Conservation (phyloP, 2,888 invertebrate genomes). For the Pandemis heparana region DNA sequence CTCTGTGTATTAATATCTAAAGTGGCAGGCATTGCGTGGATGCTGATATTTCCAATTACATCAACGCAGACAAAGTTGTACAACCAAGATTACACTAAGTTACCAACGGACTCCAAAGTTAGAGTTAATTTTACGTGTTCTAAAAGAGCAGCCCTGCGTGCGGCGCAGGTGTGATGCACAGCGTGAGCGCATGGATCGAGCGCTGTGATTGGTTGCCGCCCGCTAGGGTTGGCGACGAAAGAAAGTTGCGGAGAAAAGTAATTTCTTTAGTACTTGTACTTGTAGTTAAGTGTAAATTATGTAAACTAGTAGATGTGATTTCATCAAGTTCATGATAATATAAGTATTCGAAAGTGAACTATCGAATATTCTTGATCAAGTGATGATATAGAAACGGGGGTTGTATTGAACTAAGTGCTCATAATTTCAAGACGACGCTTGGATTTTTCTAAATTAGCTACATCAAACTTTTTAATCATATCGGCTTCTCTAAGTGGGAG, state of each 20-base stretch:
- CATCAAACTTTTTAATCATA: too few relatives aligned
- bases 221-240: slow-evolving; percentile 27
- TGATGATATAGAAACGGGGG: too few relatives aligned
- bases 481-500: too few relatives aligned
- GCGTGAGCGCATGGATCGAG: slow-evolving; percentile 4
- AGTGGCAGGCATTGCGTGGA: too few relatives aligned
- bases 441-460: too few relatives aligned
- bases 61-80: not conserved
- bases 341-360: too few relatives aligned
- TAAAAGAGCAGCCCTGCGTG: slow-evolving; percentile 37
- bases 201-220: slow-evolving; percentile 19
- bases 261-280: not conserved
- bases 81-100: not conserved
- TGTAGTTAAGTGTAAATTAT: too few relatives aligned
- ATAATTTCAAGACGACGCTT: too few relatives aligned
- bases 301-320: too few relatives aligned
- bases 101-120: slow-evolving; percentile 5
- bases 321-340: not conserved
- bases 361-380: too few relatives aligned
- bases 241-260: not conserved
- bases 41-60: not conserved
- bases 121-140: slow-evolving; percentile 35
- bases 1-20: too few relatives aligned
- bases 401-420: too few relatives aligned
- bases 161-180: not conserved